A percentile compares a stretch with the other conserved stretches of the same genome.
Conservation (phyloP, 2,113 vertebrate genomes). For the Laterallus jamaicensis region DNA sequence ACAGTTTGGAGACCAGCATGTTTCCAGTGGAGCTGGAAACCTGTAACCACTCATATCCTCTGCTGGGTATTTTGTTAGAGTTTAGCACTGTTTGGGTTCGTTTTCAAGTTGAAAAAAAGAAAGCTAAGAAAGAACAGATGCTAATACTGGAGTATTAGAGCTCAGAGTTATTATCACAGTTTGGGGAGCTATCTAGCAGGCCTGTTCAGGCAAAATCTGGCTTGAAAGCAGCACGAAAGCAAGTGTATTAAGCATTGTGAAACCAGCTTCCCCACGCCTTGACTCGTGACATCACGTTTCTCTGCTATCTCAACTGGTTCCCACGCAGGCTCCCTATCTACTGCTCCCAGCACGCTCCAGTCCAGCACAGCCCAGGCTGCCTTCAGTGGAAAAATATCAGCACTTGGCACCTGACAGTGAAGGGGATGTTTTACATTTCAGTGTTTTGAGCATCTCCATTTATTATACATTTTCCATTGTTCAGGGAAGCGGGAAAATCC, state of each 20-base stretch:
- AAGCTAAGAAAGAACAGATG: conserved; percentile 64
- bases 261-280: background rate
- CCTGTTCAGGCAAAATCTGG: conserved; percentile 14
- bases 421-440: background rate
- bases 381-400: background rate
- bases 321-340: background rate
- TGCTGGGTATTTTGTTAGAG: conserved; percentile 63
- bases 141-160: conserved; percentile 37
- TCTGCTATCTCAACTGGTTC: background rate
- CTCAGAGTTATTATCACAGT: conserved; percentile 1
- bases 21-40: conserved; percentile 70
- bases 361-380: background rate
- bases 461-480: background rate
- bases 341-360: fast-evolving
- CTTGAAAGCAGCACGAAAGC: conserved; percentile 30
- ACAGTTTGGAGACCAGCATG: conserved; percentile 59
- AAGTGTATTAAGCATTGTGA: conserved; percentile 13
- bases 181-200: conserved; percentile 20
- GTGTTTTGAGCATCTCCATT: background rate
- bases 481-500: background rate
- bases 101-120: conserved; percentile 47
- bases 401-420: background rate
- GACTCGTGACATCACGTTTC: background rate
- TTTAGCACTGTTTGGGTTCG: conserved; percentile 59
- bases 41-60: conserved; percentile 62